Percentiles rank a stretch among this genome's conserved stretches.
Conservation (phyloP, 1,140 invertebrate genomes). For the Chlorops oryzae region DNA sequence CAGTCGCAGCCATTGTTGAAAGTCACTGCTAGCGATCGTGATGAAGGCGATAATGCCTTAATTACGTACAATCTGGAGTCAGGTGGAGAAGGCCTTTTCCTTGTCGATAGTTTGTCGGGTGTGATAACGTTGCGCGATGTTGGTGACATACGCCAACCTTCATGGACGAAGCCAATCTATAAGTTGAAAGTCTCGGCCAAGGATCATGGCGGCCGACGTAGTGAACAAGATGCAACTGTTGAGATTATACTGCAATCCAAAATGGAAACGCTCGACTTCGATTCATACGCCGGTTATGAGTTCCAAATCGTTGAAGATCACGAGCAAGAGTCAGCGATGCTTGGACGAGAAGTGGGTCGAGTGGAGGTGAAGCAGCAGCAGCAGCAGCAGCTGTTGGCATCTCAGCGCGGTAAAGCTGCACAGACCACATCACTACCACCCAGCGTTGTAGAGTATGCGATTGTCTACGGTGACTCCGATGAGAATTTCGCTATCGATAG, state of each 20-base stretch:
- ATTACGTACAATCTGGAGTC: constrained; percentile 70
- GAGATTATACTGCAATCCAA: constrained; percentile 70
- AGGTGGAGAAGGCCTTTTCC: constrained; percentile 71
- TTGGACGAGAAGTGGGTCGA: constrained; percentile 66
- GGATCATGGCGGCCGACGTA: constrained; percentile 68
- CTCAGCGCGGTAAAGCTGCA: constrained; percentile 5
- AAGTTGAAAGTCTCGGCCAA: constrained; percentile 67
- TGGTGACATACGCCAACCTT: constrained; percentile 12
- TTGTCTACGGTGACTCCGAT: constrained; percentile 74
- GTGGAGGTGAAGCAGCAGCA: constrained; percentile 59
- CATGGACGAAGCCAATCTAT: constrained; percentile 65
- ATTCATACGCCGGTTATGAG: constrained; percentile 65
- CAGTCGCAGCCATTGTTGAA: constrained; percentile 55
- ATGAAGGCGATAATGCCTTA: constrained; percentile 76
- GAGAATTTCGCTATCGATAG: constrained; percentile 76
- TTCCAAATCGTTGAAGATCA: constrained; percentile 76
- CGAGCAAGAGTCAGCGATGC: constrained; percentile 54
- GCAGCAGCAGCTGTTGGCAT: constrained; percentile 51
- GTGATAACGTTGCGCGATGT: constrained; percentile 61
- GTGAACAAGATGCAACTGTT: constrained; percentile 68
- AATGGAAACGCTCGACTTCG: constrained; percentile 65
- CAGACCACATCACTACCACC: not conserved
- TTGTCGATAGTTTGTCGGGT: constrained; percentile 69
- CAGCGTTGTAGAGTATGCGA: constrained; percentile 57
- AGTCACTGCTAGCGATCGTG: constrained; percentile 71